Conservation (phyloP, 2,797 vertebrate species). For the Neopelma chrysocephalum region DNA sequence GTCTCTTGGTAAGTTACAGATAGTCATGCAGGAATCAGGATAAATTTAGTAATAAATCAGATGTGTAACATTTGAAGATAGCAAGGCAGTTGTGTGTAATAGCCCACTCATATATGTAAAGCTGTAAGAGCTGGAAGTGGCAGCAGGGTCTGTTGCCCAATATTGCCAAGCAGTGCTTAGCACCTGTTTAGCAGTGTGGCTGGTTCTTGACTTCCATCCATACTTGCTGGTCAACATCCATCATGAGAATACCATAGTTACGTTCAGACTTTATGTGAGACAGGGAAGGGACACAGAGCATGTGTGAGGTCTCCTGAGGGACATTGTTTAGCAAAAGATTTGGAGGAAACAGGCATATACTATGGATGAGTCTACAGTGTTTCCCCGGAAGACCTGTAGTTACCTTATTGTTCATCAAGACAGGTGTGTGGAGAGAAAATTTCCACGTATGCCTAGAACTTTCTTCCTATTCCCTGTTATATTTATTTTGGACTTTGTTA, state of each 20-base stretch:
- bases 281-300: background rate
- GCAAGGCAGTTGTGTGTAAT: background rate
- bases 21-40: background rate
- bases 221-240: background rate
- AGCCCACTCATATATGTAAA: background rate
- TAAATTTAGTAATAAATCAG: background rate
- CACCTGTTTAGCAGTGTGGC: background rate
- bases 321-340: rapidly evolving
- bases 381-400: background rate
- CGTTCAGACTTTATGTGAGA: rapidly evolving
- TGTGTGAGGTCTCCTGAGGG: background rate
- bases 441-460: background rate
- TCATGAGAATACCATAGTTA: background rate
- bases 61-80: background rate
- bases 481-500: background rate
- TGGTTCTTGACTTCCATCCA: background rate
- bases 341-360: background rate
- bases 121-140: background rate
- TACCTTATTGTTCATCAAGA: background rate
- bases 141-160: background rate
- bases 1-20: background rate
- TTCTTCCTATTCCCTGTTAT: background rate
- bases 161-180: background rate
- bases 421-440: background rate
- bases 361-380: background rate